Conservation (phyloP, 2,888 invertebrate species). For the Ceriagrion tenellum region DNA sequence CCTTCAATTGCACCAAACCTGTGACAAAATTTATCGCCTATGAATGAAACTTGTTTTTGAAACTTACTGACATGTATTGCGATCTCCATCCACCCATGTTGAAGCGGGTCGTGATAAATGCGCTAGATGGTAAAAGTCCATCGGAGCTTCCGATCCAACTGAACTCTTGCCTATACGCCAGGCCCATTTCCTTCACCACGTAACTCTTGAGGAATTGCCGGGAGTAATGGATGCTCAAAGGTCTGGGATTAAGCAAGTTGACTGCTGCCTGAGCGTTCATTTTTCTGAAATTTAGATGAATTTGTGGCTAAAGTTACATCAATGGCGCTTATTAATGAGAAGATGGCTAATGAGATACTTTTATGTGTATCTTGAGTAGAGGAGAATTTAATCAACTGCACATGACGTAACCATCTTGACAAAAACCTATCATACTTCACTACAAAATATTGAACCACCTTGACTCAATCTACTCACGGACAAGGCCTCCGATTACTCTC, state of each 20-base stretch:
- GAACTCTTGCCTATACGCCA: conserved; percentile 77
- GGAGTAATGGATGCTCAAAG: conserved; percentile 74
- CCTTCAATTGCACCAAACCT: neutral
- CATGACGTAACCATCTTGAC: too few species aligned
- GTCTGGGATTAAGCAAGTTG: conserved; percentile 76
- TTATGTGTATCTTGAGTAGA: too few species aligned
- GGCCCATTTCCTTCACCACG: conserved; percentile 75
- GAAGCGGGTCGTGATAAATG: conserved; percentile 74
- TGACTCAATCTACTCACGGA: too few species aligned
- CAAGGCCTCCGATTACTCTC: too few species aligned
- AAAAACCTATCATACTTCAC: too few species aligned
- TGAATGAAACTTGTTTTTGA: too few species aligned
- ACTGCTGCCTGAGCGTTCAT: conserved; percentile 77
- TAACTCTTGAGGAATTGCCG: conserved; percentile 71
- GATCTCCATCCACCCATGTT: conserved; percentile 76
- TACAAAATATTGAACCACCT: too few species aligned
- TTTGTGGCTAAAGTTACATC: too few species aligned
- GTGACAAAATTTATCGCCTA: neutral
- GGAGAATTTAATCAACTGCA: too few species aligned
- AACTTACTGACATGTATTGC: conserved; percentile 73
- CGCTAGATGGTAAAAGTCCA: conserved; percentile 79
- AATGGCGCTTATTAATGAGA: too few species aligned
- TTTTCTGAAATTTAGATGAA: conserved; percentile 74
- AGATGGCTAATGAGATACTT: too few species aligned
- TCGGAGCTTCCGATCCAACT: conserved; percentile 82